phyloP scores from a whole-genome alignment of 2,888 invertebrate species.

The Alloplasta piceator region DNA sequence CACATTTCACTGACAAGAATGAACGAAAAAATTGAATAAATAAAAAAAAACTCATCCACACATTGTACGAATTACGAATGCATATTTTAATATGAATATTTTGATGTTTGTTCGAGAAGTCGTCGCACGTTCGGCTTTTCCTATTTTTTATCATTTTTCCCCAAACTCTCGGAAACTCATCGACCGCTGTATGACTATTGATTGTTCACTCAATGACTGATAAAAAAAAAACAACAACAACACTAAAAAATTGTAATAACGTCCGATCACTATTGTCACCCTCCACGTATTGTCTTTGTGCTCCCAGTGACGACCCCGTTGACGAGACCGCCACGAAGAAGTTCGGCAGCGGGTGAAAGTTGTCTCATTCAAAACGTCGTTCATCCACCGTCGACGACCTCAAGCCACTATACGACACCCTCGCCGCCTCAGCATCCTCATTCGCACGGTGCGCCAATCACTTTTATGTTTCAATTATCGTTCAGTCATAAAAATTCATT shows the following conservation, averaged over 20 bases:
- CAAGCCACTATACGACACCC: slow-evolving; percentile 83
- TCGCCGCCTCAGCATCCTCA: slow-evolving; percentile 82
- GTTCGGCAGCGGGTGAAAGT: slow-evolving; percentile 80
- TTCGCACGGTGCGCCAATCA: slow-evolving; percentile 74
- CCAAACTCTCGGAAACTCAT: slow-evolving; percentile 5
- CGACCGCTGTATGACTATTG: neutral
- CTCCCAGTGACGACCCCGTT: slow-evolving; percentile 79
- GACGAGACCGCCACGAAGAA: slow-evolving; percentile 78
- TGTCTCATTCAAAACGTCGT: slow-evolving; percentile 75
- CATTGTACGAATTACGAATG: slow-evolving; percentile 49
- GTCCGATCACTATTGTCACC: slow-evolving; percentile 46
- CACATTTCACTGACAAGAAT: slow-evolving; percentile 26
- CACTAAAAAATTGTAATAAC: neutral
- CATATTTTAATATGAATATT: slow-evolving; percentile 35
- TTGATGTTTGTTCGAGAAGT: slow-evolving; percentile 49
- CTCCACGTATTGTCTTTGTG: slow-evolving; percentile 60
- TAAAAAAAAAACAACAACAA: slow-evolving; percentile 13
- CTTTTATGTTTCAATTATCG: slow-evolving; percentile 34
- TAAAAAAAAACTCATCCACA: slow-evolving; percentile 43
- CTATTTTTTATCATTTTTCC: slow-evolving; percentile 9
- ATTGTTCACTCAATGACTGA: neutral
- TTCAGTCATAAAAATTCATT: slow-evolving; percentile 4
- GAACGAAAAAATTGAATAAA: slow-evolving; percentile 1
- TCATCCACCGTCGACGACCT: slow-evolving; percentile 80
- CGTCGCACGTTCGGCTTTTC: slow-evolving; percentile 57